Conservation (phyloP, 2,113 vertebrate genomes). For the Brienomyrus longianalis region DNA sequence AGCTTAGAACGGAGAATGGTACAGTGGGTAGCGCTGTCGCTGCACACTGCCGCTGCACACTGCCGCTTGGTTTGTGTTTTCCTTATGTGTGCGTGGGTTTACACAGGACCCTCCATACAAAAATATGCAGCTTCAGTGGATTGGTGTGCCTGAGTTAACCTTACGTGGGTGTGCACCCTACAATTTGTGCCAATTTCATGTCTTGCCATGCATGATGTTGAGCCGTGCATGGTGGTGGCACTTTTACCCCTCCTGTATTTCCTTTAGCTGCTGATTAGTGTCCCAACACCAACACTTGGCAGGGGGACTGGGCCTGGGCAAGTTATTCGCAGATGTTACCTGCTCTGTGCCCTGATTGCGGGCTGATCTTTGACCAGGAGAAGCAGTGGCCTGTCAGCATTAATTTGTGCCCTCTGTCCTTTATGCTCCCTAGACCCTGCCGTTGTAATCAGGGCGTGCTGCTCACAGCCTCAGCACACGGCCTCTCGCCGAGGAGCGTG, state of each 20-base stretch:
- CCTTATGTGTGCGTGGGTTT: not conserved
- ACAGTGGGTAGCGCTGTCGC: not conserved
- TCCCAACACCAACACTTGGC: not conserved
- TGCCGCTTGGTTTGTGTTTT: not conserved
- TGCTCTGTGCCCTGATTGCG: slow-evolving; percentile 45
- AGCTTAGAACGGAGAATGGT: not conserved
- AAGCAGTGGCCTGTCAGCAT: slow-evolving; percentile 49
- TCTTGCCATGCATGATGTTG: not conserved
- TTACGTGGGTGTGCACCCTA: not conserved
- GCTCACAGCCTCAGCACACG: not conserved
- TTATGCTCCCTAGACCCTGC: slow-evolving; percentile 44
- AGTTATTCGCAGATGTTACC: slow-evolving; percentile 45
- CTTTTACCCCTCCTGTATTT: not conserved
- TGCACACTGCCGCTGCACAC: not conserved
- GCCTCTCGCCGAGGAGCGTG: not conserved
- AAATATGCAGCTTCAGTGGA: too few species aligned
- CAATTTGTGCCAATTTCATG: not conserved
- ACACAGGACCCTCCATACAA: too few species aligned
- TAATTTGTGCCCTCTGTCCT: slow-evolving; percentile 45
- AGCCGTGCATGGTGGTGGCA: not conserved
- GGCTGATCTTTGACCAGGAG: slow-evolving; percentile 53
- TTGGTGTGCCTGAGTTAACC: too few species aligned
- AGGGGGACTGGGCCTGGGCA: not conserved
- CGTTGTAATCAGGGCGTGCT: slow-evolving; percentile 13
- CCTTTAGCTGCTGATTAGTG: not conserved